Conservation (phyloP, 2,113 vertebrate genomes). For the Zootoca vivipara region DNA sequence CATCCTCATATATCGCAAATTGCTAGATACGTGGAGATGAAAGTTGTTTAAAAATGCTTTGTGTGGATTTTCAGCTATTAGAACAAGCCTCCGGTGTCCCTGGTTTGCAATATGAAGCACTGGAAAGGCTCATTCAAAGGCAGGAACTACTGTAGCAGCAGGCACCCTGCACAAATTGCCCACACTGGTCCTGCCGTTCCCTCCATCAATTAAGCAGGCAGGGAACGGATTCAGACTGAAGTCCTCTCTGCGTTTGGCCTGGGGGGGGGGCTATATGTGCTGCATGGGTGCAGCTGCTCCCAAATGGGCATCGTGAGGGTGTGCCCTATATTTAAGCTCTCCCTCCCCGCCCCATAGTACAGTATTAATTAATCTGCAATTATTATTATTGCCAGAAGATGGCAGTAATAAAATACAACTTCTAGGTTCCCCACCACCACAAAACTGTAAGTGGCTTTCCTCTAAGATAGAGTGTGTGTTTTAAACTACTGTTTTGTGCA, state of each 20-base stretch:
- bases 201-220: neutral
- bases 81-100: neutral
- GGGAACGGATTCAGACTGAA: neutral
- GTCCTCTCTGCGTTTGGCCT: neutral
- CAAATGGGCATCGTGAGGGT: neutral
- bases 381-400: conserved; percentile 49
- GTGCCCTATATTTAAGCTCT: neutral
- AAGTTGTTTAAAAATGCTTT: neutral
- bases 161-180: too few relatives aligned
- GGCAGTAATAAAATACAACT: conserved; percentile 65
- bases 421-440: neutral
- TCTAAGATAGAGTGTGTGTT: neutral
- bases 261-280: neutral
- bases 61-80: neutral
- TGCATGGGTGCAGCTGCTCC: neutral
- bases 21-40: neutral
- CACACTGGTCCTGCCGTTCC: neutral
- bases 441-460: neutral
- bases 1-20: neutral
- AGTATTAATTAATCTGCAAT: conserved; percentile 35
- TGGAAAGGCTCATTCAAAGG: neutral
- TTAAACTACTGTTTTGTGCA: neutral
- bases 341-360: neutral
- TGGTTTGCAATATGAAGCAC: neutral
- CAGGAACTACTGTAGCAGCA: neutral